Conservation (phyloP, 2,888 invertebrate genomes). For the Piscicola geometra region DNA sequence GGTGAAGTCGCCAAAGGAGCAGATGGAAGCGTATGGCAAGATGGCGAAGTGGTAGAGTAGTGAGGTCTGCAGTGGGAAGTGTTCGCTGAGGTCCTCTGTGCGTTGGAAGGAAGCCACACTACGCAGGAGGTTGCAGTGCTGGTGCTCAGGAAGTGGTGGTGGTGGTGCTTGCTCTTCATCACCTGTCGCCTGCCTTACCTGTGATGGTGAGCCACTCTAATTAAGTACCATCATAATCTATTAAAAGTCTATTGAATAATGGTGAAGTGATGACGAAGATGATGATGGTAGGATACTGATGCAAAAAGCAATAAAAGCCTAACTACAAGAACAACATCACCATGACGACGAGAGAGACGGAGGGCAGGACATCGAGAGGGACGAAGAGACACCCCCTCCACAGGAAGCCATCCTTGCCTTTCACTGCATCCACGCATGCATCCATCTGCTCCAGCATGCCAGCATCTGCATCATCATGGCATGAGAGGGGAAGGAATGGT, state of each 20-base stretch:
- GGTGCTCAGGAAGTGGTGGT: conserved; percentile 1
- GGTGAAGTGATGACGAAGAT: no score
- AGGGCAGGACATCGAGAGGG: neutral
- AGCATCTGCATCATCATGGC: conserved; percentile 7
- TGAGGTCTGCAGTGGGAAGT: no score
- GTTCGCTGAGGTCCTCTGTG: no score
- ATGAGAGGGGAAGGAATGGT: neutral
- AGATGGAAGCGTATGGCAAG: conserved; percentile 16
- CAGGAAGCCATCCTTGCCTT: neutral
- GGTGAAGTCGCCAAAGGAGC: neutral
- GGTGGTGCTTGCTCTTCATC: no score
- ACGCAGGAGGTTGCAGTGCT: conserved; percentile 8
- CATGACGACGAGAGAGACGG: neutral
- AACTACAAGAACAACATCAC: neutral
- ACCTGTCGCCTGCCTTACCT: no score
- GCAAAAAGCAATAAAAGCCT: no score
- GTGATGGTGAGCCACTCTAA: no score
- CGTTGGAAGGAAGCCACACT: conserved; percentile 2
- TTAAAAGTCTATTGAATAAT: no score
- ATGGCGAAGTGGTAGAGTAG: conserved; percentile 16
- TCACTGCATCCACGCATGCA: neutral
- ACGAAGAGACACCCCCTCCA: neutral
- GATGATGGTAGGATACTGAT: no score
- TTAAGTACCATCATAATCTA: no score
- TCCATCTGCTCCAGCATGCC: neutral